Evolutionary conservation across 2,888 invertebrate genomes (phyloP).

Genomic region (Parascotia fuliginaria): DNA sequence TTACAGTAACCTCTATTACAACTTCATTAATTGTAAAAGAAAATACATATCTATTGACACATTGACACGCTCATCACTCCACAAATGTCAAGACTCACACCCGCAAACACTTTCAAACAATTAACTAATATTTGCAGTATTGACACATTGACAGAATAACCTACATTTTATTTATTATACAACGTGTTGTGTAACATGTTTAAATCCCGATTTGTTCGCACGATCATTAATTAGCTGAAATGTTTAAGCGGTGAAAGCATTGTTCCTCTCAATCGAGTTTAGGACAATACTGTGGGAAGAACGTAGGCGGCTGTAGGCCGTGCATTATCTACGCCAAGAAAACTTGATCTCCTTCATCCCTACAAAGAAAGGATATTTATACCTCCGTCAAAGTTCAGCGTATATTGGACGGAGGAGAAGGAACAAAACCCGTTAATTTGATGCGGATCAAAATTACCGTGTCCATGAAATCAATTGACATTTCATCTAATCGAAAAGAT

Average conservation of each 20-base stretch:
- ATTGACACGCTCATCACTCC: constrained; percentile 5
- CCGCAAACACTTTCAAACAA: constrained; percentile 14
- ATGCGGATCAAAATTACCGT: constrained; percentile 53
- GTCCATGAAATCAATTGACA: constrained; percentile 58
- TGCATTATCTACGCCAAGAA: constrained; percentile 54
- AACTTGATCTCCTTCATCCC: constrained; percentile 38
- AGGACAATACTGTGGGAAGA: constrained; percentile 63
- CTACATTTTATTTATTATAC: constrained; percentile 19
- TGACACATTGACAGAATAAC: constrained; percentile 44
- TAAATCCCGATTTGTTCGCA: constrained; percentile 43
- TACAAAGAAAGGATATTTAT: neutral
- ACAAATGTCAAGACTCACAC: constrained; percentile 6
- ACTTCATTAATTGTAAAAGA: neutral
- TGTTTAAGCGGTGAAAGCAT: constrained; percentile 74
- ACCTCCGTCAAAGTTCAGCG: constrained; percentile 26
- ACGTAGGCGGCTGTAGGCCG: constrained; percentile 66
- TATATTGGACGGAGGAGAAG: constrained; percentile 39
- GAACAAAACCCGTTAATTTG: constrained; percentile 60
- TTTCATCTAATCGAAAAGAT: constrained; percentile 33
- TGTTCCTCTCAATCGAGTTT: constrained; percentile 52
- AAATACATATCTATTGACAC: neutral
- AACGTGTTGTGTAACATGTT: constrained; percentile 31
- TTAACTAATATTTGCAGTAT: constrained; percentile 26
- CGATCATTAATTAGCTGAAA: constrained; percentile 71
- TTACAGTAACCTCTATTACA: neutral